Evolutionary conservation across 2,888 invertebrate species (phyloP), one percentile per base, ranked within the genome.

Genomic region (Heliconius ismenius): DNA sequence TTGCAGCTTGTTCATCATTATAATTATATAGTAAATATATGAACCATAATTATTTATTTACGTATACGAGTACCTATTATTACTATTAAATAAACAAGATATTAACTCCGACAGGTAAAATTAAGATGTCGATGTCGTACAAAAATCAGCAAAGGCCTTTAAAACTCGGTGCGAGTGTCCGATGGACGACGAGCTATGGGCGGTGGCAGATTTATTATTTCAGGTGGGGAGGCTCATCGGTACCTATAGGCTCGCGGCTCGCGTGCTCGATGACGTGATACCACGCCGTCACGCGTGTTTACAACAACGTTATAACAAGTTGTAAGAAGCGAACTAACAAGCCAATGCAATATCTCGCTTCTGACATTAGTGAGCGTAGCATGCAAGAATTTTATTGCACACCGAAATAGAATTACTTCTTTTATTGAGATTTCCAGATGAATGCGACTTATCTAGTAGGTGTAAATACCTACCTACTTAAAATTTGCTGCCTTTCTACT

Each of bases 241-340:
- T 64, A 39, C 64, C 28, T 75, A 64, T 76, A 64, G 64, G 64
- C 72, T 65, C 76, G 81, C 79, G 81, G 87, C 84, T 92, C 90
- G 93, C 93, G 92, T 93, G 93, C 88, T 79, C 87, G 90, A 91
- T 91, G 88, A 89, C 90, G 89, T 89, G 93, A 92, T 92, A 92
- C 84, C 85, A 81, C 83, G 84, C 84, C 90, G 91, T 93, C 93
- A 92, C 92, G 92, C 92, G 90, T 91, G 92, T 91, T 88, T 86
- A 87, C 89, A 87, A 87, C 88, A 83, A 84, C 87, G 82, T 88
- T 91, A 91, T 91, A 92, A 91, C 91, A 90, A 91, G 90, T 91
- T 89, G 89, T 89, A 89, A 87, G 85, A 89, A 87, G 85, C 86
- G 85, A 90, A 90, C 90, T 90, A 92, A 91, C 92, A 90, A 92